These are phyloP conservation scores for Tenebrio molitor DNA, from an alignment of 1,140 invertebrate genomes.

Conservation along the genomic window DNA sequence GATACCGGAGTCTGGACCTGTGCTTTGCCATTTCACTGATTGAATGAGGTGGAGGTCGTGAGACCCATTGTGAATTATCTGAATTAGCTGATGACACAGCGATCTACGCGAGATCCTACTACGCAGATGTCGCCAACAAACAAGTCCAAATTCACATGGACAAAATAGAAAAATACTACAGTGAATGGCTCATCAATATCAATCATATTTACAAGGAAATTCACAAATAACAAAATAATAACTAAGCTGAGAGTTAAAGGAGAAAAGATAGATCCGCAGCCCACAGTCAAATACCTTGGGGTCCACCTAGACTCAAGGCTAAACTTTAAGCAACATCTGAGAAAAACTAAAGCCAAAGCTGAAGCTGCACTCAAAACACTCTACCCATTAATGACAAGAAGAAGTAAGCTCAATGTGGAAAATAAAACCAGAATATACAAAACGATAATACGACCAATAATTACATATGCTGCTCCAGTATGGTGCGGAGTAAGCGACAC, in stretches of 20 bases:
- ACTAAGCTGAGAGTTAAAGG: not conserved
- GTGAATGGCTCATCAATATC: too few relatives aligned
- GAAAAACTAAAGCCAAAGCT: slow-evolving; percentile 11
- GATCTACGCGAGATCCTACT: slow-evolving; percentile 57
- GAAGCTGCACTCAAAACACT: not conserved
- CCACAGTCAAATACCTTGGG: slow-evolving; percentile 15
- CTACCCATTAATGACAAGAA: not conserved
- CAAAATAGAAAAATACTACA: slow-evolving; percentile 58
- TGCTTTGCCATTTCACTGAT: too few relatives aligned
- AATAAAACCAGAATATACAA: not conserved
- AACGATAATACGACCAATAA: not conserved
- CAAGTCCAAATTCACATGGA: slow-evolving; percentile 60
- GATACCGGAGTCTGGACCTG: too few relatives aligned
- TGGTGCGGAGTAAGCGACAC: not conserved
- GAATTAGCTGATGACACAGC: slow-evolving; percentile 49
- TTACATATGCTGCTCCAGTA: not conserved
- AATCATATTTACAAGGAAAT: slow-evolving; percentile 50
- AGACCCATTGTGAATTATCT: slow-evolving; percentile 4
- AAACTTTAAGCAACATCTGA: slow-evolving; percentile 26
- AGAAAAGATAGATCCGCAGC: not conserved
- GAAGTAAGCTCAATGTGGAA: not conserved
- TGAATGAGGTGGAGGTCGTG: too few relatives aligned
- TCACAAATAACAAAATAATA: slow-evolving; percentile 38
- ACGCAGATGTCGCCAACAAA: slow-evolving; percentile 57
- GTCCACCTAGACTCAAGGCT: slow-evolving; percentile 20